Conservation (phyloP, 2,113 vertebrate genomes). For the Pseudorhombus dupliciocellatus region DNA sequence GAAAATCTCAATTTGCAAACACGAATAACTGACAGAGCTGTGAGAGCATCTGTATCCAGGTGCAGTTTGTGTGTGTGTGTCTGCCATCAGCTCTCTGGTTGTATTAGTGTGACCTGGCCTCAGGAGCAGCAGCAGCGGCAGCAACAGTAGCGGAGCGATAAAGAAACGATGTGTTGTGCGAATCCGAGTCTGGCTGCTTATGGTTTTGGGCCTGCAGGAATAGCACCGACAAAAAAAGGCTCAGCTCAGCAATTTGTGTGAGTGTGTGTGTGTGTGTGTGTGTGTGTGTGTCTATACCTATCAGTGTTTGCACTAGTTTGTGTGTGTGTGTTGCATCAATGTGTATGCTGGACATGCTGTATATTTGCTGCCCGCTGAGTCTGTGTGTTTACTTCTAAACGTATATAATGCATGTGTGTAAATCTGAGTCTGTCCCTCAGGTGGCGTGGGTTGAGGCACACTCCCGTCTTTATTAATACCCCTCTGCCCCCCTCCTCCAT, state of each 20-base stretch:
- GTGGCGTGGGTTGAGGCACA: conserved; percentile 53
- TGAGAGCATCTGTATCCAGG: conserved; percentile 5
- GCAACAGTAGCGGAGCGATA: conserved; percentile 68
- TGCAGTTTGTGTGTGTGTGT: conserved; percentile 18
- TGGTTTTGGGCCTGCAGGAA: conserved; percentile 73
- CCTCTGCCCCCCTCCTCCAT: conserved; percentile 39
- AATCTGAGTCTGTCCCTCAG: conserved; percentile 56
- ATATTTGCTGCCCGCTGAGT: conserved; percentile 27
- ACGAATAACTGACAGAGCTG: background rate
- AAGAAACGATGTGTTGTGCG: conserved; percentile 77
- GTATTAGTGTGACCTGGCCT: conserved; percentile 73
- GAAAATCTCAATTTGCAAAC: conserved; percentile 15
- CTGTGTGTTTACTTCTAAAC: conserved; percentile 49
- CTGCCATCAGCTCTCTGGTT: conserved; percentile 56
- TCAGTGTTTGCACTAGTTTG: background rate
- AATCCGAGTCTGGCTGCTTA: conserved; percentile 70
- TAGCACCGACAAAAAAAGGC: conserved; percentile 62
- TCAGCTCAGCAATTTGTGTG: conserved; percentile 71
- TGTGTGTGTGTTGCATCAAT: background rate
- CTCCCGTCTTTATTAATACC: conserved; percentile 75
- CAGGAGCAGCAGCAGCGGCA: conserved; percentile 64
- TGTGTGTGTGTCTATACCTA: background rate
- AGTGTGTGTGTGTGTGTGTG: conserved; percentile 17
- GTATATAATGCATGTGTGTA: conserved; percentile 56
- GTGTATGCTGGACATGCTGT: conserved; percentile 21